phyloP scores from a whole-genome alignment of 2,888 invertebrate species.

The Cryptus armator region DNA sequence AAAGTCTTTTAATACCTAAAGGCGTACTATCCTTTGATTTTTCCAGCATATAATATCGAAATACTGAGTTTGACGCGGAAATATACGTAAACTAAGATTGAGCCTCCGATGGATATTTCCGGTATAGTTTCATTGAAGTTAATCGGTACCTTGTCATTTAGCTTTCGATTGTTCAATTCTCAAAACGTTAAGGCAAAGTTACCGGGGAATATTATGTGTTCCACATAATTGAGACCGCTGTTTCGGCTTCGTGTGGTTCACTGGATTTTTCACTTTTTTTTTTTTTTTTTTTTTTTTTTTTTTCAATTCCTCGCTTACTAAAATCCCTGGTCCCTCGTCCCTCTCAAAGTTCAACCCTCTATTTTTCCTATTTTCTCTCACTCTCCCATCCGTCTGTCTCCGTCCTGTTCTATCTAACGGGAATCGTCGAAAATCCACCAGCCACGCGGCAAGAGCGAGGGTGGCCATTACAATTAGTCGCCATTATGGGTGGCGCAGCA shows the following conservation, averaged over 20 bases:
- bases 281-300: not conserved
- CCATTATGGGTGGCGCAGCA: slow-evolving; percentile 76
- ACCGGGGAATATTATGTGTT: not conserved
- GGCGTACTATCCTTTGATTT: too few species aligned
- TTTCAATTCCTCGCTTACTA: slow-evolving; percentile 2
- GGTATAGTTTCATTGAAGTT: not conserved
- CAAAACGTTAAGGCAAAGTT: not conserved
- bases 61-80: too few species aligned
- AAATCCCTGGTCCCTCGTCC: not conserved
- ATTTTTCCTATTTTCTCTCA: slow-evolving; percentile 34
- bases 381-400: slow-evolving; percentile 12
- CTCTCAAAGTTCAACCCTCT: not conserved
- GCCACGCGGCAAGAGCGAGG: slow-evolving; percentile 70
- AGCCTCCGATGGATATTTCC: not conserved
- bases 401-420: slow-evolving; percentile 55
- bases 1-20: too few species aligned
- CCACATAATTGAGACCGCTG: not conserved
- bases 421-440: slow-evolving; percentile 67
- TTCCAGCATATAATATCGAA: too few species aligned
- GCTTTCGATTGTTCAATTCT: not conserved
- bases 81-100: not conserved
- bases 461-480: slow-evolving; percentile 81
- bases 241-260: not conserved
- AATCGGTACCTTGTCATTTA: too few species aligned
- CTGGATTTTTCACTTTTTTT: not conserved